Evolutionary conservation across 2,113 vertebrate genomes (phyloP).

Genomic region (Rhizomys pruinosus): DNA sequence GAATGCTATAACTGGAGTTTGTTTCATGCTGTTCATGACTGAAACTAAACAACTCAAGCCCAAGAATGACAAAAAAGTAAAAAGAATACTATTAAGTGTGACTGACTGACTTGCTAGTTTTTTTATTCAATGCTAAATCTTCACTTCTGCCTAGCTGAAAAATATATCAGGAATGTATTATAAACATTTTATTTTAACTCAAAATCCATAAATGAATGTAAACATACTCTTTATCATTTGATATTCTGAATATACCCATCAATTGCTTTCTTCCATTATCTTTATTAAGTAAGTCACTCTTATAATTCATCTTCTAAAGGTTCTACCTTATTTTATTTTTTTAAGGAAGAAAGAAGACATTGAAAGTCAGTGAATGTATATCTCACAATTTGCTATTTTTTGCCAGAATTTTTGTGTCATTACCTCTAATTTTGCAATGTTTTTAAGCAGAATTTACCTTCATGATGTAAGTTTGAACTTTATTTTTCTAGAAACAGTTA

Average conservation of each 20-base stretch:
- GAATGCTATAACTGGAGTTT: background rate
- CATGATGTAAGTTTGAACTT: background rate
- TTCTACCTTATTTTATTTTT: background rate
- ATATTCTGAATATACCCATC: background rate
- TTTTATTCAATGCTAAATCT: background rate
- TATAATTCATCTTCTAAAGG: slow-evolving; percentile 19
- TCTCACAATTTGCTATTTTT: background rate
- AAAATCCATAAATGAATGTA: background rate
- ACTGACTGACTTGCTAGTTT: background rate
- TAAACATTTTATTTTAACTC: slow-evolving; percentile 54
- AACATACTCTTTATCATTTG: background rate
- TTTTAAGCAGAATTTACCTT: slow-evolving; percentile 2
- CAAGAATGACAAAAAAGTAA: slow-evolving; percentile 7
- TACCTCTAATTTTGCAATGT: background rate
- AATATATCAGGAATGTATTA: background rate
- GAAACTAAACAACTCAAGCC: background rate
- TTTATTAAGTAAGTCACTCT: background rate
- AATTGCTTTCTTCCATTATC: background rate
- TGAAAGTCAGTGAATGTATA: background rate
- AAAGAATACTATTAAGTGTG: background rate
- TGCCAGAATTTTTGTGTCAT: background rate
- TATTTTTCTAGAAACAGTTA: slow-evolving; percentile 46
- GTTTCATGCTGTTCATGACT: background rate
- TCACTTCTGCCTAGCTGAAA: background rate
- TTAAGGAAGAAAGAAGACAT: slow-evolving; percentile 38